phyloP scores from a whole-genome alignment of 2,888 invertebrate genomes.

The Ochropleura plecta region DNA sequence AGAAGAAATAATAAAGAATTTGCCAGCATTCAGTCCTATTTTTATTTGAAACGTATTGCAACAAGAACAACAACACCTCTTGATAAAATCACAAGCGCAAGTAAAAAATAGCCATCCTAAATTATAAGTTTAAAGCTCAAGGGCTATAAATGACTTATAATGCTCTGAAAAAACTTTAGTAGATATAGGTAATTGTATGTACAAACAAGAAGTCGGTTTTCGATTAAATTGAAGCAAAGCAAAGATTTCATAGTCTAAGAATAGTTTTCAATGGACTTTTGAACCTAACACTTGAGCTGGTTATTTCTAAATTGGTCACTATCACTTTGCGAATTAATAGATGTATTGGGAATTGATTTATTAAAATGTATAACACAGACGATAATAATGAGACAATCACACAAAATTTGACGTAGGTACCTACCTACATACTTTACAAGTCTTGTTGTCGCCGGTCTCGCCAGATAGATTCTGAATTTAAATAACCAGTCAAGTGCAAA shows the following conservation, averaged over 20 bases:
- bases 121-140: too few relatives aligned
- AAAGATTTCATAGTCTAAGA: not conserved
- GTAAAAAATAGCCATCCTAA: too few relatives aligned
- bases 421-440: too few relatives aligned
- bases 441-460: too few relatives aligned
- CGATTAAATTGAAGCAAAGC: not conserved
- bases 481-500: too few relatives aligned
- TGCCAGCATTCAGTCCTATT: too few relatives aligned
- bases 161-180: not conserved
- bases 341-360: not conserved
- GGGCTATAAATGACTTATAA: not conserved
- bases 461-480: too few relatives aligned
- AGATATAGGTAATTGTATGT: not conserved
- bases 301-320: conserved; percentile 1
- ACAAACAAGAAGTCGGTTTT: not conserved
- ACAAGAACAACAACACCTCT: too few relatives aligned
- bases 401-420: too few relatives aligned
- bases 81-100: too few relatives aligned
- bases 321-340: not conserved
- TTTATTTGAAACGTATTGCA: too few relatives aligned
- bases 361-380: not conserved
- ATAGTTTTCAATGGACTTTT: conserved; percentile 1
- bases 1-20: too few relatives aligned
- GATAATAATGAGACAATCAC: not conserved
- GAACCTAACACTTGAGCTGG: not conserved